Base-by-base conservation (phyloP, 2,888 invertebrate species). In the Drosophila algonquin region DNA sequence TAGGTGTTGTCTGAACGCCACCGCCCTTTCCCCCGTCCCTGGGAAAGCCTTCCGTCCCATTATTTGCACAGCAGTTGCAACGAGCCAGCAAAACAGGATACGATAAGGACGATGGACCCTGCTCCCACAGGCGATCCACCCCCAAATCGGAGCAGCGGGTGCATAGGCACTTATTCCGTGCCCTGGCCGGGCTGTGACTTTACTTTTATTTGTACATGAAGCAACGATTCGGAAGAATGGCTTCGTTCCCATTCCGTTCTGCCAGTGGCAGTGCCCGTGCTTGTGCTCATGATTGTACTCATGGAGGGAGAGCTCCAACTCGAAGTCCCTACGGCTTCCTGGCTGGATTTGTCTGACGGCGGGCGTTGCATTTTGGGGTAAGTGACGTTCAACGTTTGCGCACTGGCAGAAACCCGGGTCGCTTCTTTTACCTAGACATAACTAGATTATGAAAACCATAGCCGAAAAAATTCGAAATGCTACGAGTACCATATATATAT, bases 41-140 rank as follows among this genome's bases (percentile, higher is more conserved):
- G 27, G 50, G 21, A 68, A 62, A 74, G 69, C 48, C 73, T 73
- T 65, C 59, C 61, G 68, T 76, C 55, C 75, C 79, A 86, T 89
- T 90, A 90, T 87, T 90, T 89, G 89, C 89, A 89, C 81, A 88
- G 81, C 85, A 81, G 84, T 80, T 90, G 89, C 90, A 90, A 58
- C 75, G 67, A 70, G 67, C 61, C 75, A 62, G 56, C 65, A 46
- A 63, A 63, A 67, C 68, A 64, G 59, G 51, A 63, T 70, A 69
- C 65, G 70, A 53, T 35, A 52, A 30, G 32, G 69, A 54, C 47
- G 32, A 21, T 40, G 54, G 50, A 30, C 12, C 35, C 32, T 10
- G 18, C 16, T 9, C 10, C 48, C 57, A 14, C 21, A 18, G 14
- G 18, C 24, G 18, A 21, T 21, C 35, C 61, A 47, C 71, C 72